Conservation (phyloP, 2,797 vertebrate species). For the Triplophysa yarkandensis region DNA sequence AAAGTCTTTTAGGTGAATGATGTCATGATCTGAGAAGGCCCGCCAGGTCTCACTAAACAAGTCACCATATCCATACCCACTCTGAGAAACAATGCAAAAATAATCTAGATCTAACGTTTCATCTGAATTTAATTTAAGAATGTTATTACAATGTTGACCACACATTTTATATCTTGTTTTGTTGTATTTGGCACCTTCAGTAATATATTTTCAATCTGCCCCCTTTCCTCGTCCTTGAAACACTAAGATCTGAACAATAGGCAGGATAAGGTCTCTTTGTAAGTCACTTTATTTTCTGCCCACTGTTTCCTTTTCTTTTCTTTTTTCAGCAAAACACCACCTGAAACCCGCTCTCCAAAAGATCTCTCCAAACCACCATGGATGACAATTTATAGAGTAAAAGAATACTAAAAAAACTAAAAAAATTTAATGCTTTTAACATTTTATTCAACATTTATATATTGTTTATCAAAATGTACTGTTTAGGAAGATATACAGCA, state of each 20-base stretch:
- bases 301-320: constrained; percentile 53
- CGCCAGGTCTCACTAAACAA: constrained; percentile 93
- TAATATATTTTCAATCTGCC: constrained; percentile 41
- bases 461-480: no score
- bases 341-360: constrained; percentile 2
- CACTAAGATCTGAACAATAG: constrained; percentile 58
- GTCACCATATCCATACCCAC: constrained; percentile 91
- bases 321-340: constrained; percentile 42
- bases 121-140: no score
- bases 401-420: no score
- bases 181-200: not conserved
- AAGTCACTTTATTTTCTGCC: constrained; percentile 60
- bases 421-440: not conserved
- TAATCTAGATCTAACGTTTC: not conserved
- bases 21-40: constrained; percentile 86
- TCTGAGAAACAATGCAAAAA: constrained; percentile 72
- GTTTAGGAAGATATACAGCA: not conserved
- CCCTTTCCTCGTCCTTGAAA: constrained; percentile 46
- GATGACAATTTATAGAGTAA: not conserved
- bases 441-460: no score
- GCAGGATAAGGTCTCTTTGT: constrained; percentile 57
- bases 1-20: constrained; percentile 92
- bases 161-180: not conserved
- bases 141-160: not conserved
- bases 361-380: not conserved